Conservation (phyloP, 2,888 invertebrate genomes). For the Cephus pygmeus region DNA sequence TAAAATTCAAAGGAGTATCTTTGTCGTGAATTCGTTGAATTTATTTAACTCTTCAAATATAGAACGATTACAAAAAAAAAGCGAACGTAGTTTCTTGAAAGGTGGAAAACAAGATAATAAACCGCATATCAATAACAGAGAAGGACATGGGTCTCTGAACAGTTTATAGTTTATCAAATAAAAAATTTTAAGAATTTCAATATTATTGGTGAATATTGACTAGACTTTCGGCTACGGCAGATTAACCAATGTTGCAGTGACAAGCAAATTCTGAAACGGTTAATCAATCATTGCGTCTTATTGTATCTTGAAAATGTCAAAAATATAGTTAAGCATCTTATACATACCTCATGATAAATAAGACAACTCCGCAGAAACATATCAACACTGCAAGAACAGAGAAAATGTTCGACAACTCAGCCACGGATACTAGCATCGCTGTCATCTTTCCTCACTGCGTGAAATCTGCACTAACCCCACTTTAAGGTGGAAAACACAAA, state of each 20-base stretch:
- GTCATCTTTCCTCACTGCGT: slow-evolving; percentile 62
- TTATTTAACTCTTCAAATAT: too few relatives aligned
- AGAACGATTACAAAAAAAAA: too few relatives aligned
- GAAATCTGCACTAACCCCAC: neutral
- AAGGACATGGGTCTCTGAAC: neutral
- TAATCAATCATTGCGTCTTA: neutral
- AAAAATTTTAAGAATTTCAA: neutral
- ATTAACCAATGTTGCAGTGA: too few relatives aligned
- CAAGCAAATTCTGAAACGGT: too few relatives aligned
- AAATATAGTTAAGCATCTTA: neutral
- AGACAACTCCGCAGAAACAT: slow-evolving; percentile 79
- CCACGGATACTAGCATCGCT: slow-evolving; percentile 75
- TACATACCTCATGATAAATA: slow-evolving; percentile 78
- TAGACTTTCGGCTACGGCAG: too few relatives aligned
- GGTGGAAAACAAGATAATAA: neutral
- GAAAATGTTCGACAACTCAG: slow-evolving; percentile 81
- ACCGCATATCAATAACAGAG: neutral
- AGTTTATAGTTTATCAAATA: neutral
- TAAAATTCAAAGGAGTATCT: neutral
- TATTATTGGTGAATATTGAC: neutral
- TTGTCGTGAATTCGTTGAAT: neutral
- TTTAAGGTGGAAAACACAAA: neutral
- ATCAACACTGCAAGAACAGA: slow-evolving; percentile 79
- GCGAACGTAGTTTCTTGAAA: neutral
- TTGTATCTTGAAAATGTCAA: neutral